Conservation (phyloP, 1,140 invertebrate genomes). For the Cepaea nemoralis region DNA sequence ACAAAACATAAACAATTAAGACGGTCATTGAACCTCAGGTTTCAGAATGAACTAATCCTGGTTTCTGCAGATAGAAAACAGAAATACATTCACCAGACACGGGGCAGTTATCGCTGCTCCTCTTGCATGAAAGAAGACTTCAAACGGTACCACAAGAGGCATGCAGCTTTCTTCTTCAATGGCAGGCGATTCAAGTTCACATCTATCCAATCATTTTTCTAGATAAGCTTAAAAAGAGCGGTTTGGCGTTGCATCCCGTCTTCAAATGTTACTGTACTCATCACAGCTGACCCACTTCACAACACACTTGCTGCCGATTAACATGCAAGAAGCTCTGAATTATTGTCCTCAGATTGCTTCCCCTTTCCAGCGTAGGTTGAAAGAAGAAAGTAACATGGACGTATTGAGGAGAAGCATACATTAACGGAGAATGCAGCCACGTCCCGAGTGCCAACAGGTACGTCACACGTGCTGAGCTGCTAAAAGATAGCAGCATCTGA, state of each 20-base stretch:
- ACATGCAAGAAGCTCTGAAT: background rate
- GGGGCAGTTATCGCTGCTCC: background rate
- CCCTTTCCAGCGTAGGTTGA: background rate
- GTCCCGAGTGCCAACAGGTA: background rate
- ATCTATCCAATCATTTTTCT: background rate
- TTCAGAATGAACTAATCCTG: background rate
- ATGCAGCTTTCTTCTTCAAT: background rate
- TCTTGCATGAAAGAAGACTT: background rate
- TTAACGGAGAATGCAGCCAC: background rate
- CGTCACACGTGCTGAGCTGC: background rate
- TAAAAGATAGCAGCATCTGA: background rate
- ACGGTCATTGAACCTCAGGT: background rate
- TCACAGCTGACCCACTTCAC: background rate
- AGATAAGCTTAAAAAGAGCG: background rate
- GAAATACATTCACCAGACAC: background rate
- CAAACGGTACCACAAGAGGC: background rate
- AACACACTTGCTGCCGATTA: background rate
- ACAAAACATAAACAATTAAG: background rate
- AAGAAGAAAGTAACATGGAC: background rate
- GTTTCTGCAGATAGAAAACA: background rate
- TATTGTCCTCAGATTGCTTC: background rate
- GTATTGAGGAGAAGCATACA: background rate
- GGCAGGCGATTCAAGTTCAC: background rate
- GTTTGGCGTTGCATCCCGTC: background rate
- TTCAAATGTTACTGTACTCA: constrained; percentile 1